Evolutionary conservation across 2,888 invertebrate species (phyloP).

Genomic region (Hypolimnas misippus): DNA sequence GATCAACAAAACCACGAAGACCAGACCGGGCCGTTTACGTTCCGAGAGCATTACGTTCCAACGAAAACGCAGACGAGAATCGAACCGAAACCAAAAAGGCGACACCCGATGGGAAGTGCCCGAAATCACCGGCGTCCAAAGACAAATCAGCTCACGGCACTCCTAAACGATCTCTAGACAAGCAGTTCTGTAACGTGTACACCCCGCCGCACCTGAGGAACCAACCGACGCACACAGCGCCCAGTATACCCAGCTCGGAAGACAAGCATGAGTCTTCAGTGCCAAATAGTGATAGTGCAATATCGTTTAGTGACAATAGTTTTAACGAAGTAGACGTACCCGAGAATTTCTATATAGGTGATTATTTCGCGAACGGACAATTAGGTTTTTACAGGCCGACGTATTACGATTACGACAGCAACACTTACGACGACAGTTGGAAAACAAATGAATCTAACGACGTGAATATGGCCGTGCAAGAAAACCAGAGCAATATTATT

Average conservation of each 20-base stretch:
- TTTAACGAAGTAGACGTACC: constrained; percentile 70
- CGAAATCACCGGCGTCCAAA: constrained; percentile 67
- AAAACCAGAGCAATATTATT: constrained; percentile 71
- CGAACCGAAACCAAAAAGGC: constrained; percentile 52
- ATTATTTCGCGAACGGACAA: constrained; percentile 79
- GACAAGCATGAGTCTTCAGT: constrained; percentile 72
- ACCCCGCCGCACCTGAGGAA: constrained; percentile 78
- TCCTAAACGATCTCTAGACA: constrained; percentile 70
- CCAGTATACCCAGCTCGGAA: constrained; percentile 51
- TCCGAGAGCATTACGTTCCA: constrained; percentile 86
- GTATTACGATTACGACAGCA: constrained; percentile 67
- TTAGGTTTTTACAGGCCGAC: constrained; percentile 73
- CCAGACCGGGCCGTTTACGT: constrained; percentile 92
- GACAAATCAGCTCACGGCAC: constrained; percentile 70
- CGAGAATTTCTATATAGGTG: constrained; percentile 80
- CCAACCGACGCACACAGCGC: constrained; percentile 63
- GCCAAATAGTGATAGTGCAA: constrained; percentile 83
- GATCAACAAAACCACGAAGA: constrained; percentile 81
- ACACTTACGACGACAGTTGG: constrained; percentile 58
- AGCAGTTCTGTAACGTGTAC: constrained; percentile 79
- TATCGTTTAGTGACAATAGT: constrained; percentile 77
- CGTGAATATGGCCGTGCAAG: constrained; percentile 69
- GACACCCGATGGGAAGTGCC: constrained; percentile 62
- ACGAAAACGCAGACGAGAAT: constrained; percentile 51
- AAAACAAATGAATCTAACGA: constrained; percentile 67